Conservation (phyloP, 2,888 invertebrate species). For the Macrostomum cliftonense region DNA sequence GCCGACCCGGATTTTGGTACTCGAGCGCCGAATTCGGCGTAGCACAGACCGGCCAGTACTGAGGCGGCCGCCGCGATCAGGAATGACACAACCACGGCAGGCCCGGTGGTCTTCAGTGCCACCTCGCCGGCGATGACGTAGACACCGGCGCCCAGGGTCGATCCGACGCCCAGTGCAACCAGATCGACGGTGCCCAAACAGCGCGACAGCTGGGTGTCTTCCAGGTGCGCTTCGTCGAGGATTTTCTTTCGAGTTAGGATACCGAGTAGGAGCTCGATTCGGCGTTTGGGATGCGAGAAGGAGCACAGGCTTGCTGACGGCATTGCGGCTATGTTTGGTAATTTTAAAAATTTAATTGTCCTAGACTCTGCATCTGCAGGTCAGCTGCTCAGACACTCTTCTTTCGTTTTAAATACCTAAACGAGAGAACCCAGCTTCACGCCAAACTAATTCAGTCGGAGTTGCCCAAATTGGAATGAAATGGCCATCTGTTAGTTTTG, state of each 20-base stretch:
- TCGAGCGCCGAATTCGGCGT: slow-evolving; percentile 37
- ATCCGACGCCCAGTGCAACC: slow-evolving; percentile 69
- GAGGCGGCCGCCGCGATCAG: slow-evolving; percentile 41
- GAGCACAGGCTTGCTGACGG: too few relatives aligned
- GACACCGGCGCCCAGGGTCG: slow-evolving; percentile 91
- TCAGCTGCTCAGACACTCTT: too few relatives aligned
- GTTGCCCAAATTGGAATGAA: too few relatives aligned
- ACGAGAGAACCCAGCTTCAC: too few relatives aligned
- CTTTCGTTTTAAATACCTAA: too few relatives aligned
- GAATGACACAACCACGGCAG: slow-evolving; percentile 48
- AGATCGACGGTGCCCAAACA: slow-evolving; percentile 64
- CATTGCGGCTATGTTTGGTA: too few relatives aligned
- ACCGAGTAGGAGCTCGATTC: too few relatives aligned
- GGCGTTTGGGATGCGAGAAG: too few relatives aligned
- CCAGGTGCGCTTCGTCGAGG: slow-evolving; percentile 12
- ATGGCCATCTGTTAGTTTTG: too few relatives aligned
- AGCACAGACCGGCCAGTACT: slow-evolving; percentile 32
- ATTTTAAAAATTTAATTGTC: too few relatives aligned
- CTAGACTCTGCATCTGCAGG: too few relatives aligned
- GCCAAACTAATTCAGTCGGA: too few relatives aligned
- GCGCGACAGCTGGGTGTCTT: slow-evolving; percentile 37
- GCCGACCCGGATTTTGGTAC: slow-evolving; percentile 50
- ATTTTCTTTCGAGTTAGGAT: slow-evolving; percentile 2
- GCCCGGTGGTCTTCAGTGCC: slow-evolving; percentile 48
- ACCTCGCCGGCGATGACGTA: slow-evolving; percentile 87